Percentiles rank a stretch among this genome's conserved stretches.
These are phyloP conservation scores for Drosophila nr. perissopoda DNA, from an alignment of 2,888 invertebrate genomes.

Conservation along the genomic window DNA sequence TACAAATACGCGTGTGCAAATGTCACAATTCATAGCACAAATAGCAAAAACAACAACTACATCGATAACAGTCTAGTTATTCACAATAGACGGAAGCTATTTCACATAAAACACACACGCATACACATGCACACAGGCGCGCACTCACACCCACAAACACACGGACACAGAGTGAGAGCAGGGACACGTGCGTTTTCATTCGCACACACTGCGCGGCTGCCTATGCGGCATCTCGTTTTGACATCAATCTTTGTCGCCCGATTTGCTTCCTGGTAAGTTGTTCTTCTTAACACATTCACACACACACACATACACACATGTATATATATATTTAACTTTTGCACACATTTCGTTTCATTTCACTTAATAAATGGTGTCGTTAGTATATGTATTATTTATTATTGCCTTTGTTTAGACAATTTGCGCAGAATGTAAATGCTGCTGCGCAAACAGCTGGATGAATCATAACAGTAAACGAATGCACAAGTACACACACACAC, in stretches of 20 bases:
- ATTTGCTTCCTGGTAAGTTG: slow-evolving; percentile 74
- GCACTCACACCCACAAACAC: slow-evolving; percentile 12
- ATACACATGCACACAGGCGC: slow-evolving; percentile 7
- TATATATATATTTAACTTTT: slow-evolving; percentile 31
- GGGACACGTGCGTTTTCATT: slow-evolving; percentile 77
- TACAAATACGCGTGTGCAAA: slow-evolving; percentile 55
- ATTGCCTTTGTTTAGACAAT: slow-evolving; percentile 52
- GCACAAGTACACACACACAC: slow-evolving; percentile 21
- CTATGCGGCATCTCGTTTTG: slow-evolving; percentile 65
- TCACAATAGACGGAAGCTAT: slow-evolving; percentile 80
- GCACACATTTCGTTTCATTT: slow-evolving; percentile 34
- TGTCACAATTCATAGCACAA: slow-evolving; percentile 69
- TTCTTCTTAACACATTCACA: slow-evolving; percentile 11
- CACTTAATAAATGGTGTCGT: slow-evolving; percentile 44
- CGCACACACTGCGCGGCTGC: slow-evolving; percentile 49
- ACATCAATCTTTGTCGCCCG: slow-evolving; percentile 78
- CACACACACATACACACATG: slow-evolving; percentile 1
- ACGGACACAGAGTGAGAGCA: slow-evolving; percentile 27
- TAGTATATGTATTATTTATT: slow-evolving; percentile 39
- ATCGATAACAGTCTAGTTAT: slow-evolving; percentile 66
- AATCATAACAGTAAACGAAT: slow-evolving; percentile 70
- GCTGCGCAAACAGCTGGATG: slow-evolving; percentile 78
- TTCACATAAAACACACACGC: slow-evolving; percentile 39
- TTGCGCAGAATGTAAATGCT: slow-evolving; percentile 64
- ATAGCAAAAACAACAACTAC: slow-evolving; percentile 33